Percentiles rank a stretch among this genome's conserved stretches.
These are phyloP conservation scores for Antechinus flavipes DNA, from an alignment of 2,113 vertebrate species.

Conservation along the genomic window DNA sequence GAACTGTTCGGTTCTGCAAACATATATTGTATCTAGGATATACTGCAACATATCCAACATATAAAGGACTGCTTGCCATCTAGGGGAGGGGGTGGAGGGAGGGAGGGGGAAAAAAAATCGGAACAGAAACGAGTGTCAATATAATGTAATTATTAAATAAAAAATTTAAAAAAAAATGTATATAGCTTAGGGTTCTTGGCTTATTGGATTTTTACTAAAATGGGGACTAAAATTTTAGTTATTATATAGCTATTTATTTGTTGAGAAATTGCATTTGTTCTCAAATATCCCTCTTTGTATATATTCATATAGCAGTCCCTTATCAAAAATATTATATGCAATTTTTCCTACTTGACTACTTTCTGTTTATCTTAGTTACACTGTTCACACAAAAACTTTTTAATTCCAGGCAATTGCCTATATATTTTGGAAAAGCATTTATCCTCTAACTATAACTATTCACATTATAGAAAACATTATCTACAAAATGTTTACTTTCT, in stretches of 20 bases:
- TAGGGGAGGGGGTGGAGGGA: no score
- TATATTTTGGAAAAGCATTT: not conserved
- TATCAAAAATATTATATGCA: not conserved
- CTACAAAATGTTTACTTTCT: not conserved
- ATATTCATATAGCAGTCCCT: not conserved
- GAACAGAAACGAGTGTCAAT: no score
- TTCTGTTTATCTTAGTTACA: not conserved
- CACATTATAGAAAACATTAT: not conserved
- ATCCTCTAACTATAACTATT: not conserved
- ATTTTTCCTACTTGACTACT: not conserved
- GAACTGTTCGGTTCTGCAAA: no score
- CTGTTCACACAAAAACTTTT: not conserved
- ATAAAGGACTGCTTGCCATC: no score
- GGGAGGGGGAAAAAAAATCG: no score
- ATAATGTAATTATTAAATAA: no score
- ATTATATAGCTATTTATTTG: not conserved
- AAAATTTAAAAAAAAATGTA: no score
- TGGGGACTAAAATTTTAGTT: not conserved
- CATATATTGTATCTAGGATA: no score
- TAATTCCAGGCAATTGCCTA: not conserved
- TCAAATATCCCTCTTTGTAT: not conserved
- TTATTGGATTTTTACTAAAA: constrained; percentile 39
- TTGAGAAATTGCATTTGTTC: not conserved
- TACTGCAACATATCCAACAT: no score
- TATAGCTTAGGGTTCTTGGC: not conserved